A percentile compares a stretch with the other conserved stretches of the same genome.
Conservation (phyloP, 1,140 invertebrate genomes). For the Vollenhovia emeryi region DNA sequence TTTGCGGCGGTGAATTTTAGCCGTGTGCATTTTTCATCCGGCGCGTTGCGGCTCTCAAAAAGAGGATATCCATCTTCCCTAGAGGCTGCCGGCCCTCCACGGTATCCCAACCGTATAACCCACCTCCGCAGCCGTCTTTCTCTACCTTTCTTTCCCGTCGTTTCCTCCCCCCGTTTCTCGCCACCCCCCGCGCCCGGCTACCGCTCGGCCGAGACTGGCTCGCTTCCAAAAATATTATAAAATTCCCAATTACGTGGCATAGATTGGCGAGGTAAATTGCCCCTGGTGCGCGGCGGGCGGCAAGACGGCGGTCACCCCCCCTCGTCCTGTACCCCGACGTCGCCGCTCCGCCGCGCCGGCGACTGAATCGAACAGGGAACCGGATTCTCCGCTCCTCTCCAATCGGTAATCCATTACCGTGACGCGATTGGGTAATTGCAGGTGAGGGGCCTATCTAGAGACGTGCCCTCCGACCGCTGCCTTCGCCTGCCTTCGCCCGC, state of each 20-base stretch:
- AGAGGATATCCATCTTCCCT: constrained; percentile 84
- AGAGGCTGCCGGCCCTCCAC: constrained; percentile 75
- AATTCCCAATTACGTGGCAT: constrained; percentile 84
- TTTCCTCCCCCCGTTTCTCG: constrained; percentile 26
- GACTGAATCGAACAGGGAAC: constrained; percentile 68
- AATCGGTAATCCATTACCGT: constrained; percentile 83
- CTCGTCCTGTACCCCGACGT: constrained; percentile 65
- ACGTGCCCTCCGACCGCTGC: constrained; percentile 72
- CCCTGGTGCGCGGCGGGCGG: constrained; percentile 68
- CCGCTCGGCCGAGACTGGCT: constrained; percentile 77
- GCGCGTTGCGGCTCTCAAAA: constrained; percentile 82
- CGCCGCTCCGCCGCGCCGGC: constrained; percentile 56
- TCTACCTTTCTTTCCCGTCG: constrained; percentile 60
- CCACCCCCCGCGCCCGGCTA: constrained; percentile 45
- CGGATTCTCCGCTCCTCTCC: constrained; percentile 74
- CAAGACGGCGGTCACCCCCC: constrained; percentile 68
- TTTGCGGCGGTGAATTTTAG: constrained; percentile 84
- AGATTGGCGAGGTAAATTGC: constrained; percentile 83
- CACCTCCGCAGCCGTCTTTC: constrained; percentile 57
- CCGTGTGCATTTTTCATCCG: constrained; percentile 84
- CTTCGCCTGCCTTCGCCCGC: constrained; percentile 42
- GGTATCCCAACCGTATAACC: constrained; percentile 66
- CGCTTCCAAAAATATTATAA: constrained; percentile 84
- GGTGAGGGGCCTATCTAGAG: constrained; percentile 80
- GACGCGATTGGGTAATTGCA: constrained; percentile 83